These are phyloP conservation scores for Morus bassanus DNA, from an alignment of 2,797 vertebrate genomes.

Conservation along the genomic window DNA sequence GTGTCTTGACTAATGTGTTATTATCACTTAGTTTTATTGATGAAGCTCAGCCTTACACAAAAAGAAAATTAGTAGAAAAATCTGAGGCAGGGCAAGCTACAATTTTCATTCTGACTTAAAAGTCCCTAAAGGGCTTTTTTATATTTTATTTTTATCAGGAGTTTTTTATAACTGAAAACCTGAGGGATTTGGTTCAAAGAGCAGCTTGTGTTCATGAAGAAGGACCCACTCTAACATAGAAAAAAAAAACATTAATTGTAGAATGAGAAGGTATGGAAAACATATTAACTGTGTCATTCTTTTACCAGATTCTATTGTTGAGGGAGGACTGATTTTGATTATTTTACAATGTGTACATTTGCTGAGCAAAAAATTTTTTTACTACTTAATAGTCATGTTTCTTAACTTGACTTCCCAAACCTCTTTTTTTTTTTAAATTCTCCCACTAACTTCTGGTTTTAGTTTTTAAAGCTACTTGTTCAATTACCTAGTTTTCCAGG, in stretches of 20 bases:
- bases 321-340: slow-evolving; percentile 47
- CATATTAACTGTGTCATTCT: slow-evolving; percentile 55
- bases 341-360: slow-evolving; percentile 29
- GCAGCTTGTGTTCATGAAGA: not conserved
- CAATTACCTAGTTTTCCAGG: not conserved
- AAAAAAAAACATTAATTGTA: slow-evolving; percentile 21
- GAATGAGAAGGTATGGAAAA: slow-evolving; percentile 58
- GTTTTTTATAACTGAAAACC: slow-evolving; percentile 38
- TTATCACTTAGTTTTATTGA: slow-evolving; percentile 56
- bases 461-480: slow-evolving; percentile 29
- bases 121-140: slow-evolving; percentile 17
- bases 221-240: not conserved
- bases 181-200: slow-evolving; percentile 38
- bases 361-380: not conserved
- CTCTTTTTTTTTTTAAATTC: not conserved
- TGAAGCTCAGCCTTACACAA: not conserved
- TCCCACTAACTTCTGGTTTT: slow-evolving; percentile 15
- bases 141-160: slow-evolving; percentile 35
- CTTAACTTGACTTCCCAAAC: not conserved
- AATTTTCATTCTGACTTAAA: slow-evolving; percentile 33
- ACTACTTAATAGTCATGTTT: not conserved
- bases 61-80: slow-evolving; percentile 30
- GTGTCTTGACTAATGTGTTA: slow-evolving; percentile 53
- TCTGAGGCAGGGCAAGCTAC: not conserved
- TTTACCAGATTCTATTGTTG: slow-evolving; percentile 38